A percentile compares a stretch with the other conserved stretches of the same genome.
Conservation (phyloP, 2,797 vertebrate genomes). For the Molossus alvarezi region DNA sequence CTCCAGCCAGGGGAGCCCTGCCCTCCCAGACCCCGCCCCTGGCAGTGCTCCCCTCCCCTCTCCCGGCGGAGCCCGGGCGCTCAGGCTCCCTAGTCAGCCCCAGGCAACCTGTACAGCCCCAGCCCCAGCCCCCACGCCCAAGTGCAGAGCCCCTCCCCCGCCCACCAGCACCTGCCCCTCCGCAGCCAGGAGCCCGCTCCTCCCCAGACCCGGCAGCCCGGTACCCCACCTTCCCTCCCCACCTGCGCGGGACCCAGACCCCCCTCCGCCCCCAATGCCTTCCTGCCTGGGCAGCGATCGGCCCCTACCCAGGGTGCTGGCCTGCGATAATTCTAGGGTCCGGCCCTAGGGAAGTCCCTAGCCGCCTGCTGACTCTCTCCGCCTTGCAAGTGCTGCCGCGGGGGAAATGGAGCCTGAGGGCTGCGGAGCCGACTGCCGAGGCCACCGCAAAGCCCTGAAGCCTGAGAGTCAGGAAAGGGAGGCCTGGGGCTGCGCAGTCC, state of each 20-base stretch:
- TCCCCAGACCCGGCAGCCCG: not conserved
- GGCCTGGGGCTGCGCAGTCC: not conserved
- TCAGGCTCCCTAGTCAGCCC: not conserved
- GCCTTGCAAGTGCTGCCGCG: not conserved
- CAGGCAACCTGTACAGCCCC: not conserved
- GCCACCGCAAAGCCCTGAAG: not conserved
- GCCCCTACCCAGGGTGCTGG: not conserved
- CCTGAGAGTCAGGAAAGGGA: not conserved
- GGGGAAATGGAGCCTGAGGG: too few relatives aligned
- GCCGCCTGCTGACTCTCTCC: not conserved
- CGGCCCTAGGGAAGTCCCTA: not conserved
- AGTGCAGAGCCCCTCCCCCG: not conserved
- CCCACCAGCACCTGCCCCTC: not conserved
- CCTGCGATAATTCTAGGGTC: not conserved
- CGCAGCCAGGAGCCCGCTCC: not conserved
- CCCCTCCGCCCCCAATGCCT: not conserved
- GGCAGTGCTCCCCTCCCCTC: too few relatives aligned
- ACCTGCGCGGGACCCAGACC: fast-evolving
- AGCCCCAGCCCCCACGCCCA: not conserved
- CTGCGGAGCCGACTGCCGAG: not conserved
- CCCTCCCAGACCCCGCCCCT: not conserved
- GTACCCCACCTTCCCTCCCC: not conserved
- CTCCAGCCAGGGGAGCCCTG: not conserved
- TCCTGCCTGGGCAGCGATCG: not conserved
- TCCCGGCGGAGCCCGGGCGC: not conserved